Conservation (phyloP, 2,113 vertebrate genomes). For the Perca flavescens region DNA sequence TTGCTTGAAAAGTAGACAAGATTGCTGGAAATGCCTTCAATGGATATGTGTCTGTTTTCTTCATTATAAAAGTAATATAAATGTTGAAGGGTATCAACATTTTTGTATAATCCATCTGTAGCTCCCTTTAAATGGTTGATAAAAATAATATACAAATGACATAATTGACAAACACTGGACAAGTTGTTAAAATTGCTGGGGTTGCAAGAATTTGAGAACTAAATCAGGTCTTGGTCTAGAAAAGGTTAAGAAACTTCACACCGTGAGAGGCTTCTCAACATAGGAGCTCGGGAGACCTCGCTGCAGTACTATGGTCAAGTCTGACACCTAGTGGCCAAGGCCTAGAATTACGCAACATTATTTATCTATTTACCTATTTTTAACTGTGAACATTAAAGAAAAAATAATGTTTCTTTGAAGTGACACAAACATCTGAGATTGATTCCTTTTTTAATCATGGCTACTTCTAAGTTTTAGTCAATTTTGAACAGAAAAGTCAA, state of each 20-base stretch:
- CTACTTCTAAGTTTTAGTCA: background rate
- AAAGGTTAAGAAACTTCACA: background rate
- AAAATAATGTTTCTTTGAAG: background rate
- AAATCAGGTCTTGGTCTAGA: background rate
- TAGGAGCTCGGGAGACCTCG: background rate
- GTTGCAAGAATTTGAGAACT: background rate
- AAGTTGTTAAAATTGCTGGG: background rate
- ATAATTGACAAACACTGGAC: background rate
- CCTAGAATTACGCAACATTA: background rate
- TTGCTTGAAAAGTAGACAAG: background rate
- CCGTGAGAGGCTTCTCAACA: background rate
- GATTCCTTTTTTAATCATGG: background rate
- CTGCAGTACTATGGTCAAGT: conserved; percentile 1
- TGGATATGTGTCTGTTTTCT: background rate
- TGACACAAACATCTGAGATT: no score
- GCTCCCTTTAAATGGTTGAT: background rate
- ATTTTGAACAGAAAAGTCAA: background rate
- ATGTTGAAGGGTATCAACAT: background rate
- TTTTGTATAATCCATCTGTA: background rate
- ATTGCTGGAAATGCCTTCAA: background rate
- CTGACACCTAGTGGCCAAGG: conserved; percentile 64
- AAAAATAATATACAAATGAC: background rate
- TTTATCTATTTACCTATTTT: background rate
- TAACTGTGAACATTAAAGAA: background rate
- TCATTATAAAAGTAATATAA: background rate